Evolutionary conservation across 2,113 vertebrate genomes (phyloP).

Genomic region (Thermophis baileyi): DNA sequence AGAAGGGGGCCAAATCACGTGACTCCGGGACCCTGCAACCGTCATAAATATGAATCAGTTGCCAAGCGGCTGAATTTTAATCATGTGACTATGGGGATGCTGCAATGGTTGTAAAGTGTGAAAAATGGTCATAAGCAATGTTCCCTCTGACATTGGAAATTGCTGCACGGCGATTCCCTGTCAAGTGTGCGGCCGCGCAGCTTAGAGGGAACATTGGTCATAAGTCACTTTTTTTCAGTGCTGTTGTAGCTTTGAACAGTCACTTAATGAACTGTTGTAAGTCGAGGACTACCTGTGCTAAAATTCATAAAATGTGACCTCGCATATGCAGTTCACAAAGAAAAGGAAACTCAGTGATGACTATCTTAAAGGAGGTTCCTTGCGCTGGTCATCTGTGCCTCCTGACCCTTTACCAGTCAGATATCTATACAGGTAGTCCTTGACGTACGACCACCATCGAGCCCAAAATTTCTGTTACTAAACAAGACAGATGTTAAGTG

Average conservation of each 20-base stretch:
- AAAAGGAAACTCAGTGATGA: not conserved
- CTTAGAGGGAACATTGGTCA: no score
- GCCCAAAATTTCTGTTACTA: no score
- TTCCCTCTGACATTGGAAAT: no score
- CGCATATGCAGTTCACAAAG: not conserved
- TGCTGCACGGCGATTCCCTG: no score
- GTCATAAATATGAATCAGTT: not conserved
- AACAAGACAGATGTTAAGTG: no score
- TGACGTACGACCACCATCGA: no score
- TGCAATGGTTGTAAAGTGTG: not conserved
- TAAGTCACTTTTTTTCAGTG: not conserved
- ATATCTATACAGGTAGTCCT: not conserved
- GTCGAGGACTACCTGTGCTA: no score
- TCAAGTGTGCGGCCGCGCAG: no score
- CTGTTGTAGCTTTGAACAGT: not conserved
- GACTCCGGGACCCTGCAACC: not conserved
- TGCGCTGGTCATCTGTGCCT: not conserved
- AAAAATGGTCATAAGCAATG: not conserved
- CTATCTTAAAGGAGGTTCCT: not conserved
- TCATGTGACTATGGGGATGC: not conserved
- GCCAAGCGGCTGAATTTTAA: not conserved
- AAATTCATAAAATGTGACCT: not conserved
- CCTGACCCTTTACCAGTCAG: not conserved
- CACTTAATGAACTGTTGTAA: no score
- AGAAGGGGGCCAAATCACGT: not conserved